A percentile compares a stretch with the other conserved stretches of the same genome.
phyloP scores from a whole-genome alignment of 2,797 vertebrate species.

The Pangasius djambal region DNA sequence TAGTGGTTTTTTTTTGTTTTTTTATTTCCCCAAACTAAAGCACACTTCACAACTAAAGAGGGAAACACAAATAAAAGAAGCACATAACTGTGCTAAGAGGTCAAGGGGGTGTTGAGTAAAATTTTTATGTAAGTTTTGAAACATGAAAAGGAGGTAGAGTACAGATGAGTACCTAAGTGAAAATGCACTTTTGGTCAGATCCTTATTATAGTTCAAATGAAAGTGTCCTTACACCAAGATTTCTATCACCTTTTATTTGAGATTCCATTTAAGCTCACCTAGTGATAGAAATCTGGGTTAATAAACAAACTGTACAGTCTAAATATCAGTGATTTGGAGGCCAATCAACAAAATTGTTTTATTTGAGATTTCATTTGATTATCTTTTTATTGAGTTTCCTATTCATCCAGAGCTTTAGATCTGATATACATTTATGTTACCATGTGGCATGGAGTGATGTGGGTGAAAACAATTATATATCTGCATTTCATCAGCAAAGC shows the following conservation, averaged over 20 bases:
- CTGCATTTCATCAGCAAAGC: background rate
- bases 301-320: background rate
- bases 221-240: background rate
- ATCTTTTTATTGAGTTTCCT: background rate
- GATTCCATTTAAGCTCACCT: background rate
- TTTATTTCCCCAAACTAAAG: constrained; percentile 1
- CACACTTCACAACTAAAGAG: background rate
- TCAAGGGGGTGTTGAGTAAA: background rate
- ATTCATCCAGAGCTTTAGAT: background rate
- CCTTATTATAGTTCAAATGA: background rate
- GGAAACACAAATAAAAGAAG: background rate
- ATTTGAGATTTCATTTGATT: background rate
- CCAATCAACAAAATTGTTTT: background rate
- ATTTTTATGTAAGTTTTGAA: background rate
- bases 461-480: background rate
- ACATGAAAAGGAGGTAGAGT: background rate
- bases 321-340: background rate
- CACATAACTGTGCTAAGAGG: background rate
- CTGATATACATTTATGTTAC: background rate
- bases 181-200: background rate
- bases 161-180: background rate
- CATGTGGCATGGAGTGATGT: background rate
- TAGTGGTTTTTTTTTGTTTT: too few relatives aligned
- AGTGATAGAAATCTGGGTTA: background rate
- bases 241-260: background rate